phyloP scores from a whole-genome alignment of 2,888 invertebrate species.

The Agrotis puta region DNA sequence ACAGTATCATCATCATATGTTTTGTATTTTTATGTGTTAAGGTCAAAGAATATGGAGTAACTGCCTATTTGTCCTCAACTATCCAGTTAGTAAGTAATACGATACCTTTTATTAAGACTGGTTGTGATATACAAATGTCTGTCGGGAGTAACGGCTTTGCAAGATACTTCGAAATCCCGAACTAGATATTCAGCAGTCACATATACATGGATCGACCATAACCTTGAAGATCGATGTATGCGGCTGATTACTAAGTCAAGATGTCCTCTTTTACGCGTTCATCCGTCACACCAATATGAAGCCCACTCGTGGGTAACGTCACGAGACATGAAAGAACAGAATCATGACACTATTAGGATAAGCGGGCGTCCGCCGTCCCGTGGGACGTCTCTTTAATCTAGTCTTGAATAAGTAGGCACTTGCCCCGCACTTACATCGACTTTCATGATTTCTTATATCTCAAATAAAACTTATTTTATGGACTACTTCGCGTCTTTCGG shows the following conservation, averaged over 20 bases:
- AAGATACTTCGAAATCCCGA: not conserved
- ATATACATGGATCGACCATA: not conserved
- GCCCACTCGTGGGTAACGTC: conserved; percentile 41
- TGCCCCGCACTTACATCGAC: conserved; percentile 55
- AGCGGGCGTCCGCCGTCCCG: conserved; percentile 59
- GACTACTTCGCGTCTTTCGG: conserved; percentile 57
- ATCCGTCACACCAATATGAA: conserved; percentile 23
- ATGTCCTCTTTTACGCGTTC: conserved; percentile 38
- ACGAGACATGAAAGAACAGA: conserved; percentile 44
- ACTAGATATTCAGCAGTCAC: not conserved
- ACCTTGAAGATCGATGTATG: not conserved
- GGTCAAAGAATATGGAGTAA: not conserved
- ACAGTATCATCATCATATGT: conserved; percentile 40
- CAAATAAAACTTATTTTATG: conserved; percentile 62
- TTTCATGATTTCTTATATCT: conserved; percentile 62
- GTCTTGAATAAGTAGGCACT: conserved; percentile 61
- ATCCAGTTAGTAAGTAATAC: not conserved
- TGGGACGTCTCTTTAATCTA: conserved; percentile 61
- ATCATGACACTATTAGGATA: conserved; percentile 65
- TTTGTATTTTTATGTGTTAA: too few species aligned
- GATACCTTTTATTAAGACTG: not conserved
- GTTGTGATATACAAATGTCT: not conserved
- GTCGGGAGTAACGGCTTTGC: not conserved
- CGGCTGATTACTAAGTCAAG: not conserved
- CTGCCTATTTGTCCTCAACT: not conserved